Evolutionary conservation across 2,888 invertebrate species (phyloP).

Genomic region (Drosophila siamana): DNA sequence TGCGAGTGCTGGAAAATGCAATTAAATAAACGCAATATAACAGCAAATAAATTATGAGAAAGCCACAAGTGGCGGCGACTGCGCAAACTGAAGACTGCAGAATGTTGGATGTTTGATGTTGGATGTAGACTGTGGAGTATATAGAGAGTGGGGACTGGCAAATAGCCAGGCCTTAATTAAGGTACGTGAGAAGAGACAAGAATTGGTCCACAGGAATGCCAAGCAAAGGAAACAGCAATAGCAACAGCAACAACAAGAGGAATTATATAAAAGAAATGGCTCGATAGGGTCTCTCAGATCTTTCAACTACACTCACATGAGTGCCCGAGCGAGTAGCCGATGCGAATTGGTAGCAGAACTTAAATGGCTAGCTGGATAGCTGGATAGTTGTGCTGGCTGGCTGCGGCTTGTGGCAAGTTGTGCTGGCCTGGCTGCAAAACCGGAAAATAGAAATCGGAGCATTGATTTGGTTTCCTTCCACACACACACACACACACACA

Average conservation of each 20-base stretch:
- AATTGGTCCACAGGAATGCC: slow-evolving; percentile 21
- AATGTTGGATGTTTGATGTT: neutral
- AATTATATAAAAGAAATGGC: slow-evolving; percentile 29
- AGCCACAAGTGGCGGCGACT: slow-evolving; percentile 1
- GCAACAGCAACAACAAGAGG: slow-evolving; percentile 9
- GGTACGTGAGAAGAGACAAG: slow-evolving; percentile 59
- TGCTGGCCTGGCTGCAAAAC: slow-evolving; percentile 21
- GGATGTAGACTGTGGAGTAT: neutral
- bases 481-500: slow-evolving; percentile 3
- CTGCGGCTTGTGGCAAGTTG: slow-evolving; percentile 14
- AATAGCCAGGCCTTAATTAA: slow-evolving; percentile 62
- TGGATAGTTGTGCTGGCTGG: neutral
- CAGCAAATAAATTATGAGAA: slow-evolving; percentile 32
- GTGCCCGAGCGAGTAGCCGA: slow-evolving; percentile 6
- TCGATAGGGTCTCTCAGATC: slow-evolving; percentile 19
- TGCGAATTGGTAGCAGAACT: slow-evolving; percentile 26
- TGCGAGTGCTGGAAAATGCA: slow-evolving; percentile 22
- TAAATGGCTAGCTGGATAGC: slow-evolving; percentile 17
- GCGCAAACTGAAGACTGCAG: neutral
- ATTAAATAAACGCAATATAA: slow-evolving; percentile 29
- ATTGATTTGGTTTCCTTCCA: slow-evolving; percentile 32
- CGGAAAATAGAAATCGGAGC: slow-evolving; percentile 53
- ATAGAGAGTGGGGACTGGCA: slow-evolving; percentile 23
- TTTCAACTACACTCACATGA: neutral
- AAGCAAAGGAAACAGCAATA: slow-evolving; percentile 21